Base-by-base conservation (phyloP, 2,888 invertebrate species). In the Sisyra terminalis region DNA sequence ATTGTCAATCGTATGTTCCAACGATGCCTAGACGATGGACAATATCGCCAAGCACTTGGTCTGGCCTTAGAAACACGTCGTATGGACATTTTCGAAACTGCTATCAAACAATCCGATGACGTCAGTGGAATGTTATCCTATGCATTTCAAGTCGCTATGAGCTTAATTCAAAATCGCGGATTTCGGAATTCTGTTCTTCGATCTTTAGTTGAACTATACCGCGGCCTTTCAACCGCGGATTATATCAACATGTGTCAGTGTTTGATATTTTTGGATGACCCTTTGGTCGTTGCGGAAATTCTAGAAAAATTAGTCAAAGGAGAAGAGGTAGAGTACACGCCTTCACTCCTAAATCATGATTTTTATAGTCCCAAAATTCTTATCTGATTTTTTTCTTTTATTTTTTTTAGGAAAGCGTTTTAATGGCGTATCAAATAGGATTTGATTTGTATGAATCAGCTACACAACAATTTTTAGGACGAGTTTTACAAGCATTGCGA, bases 361-460 rank as follows among this genome's bases (percentile, higher is more conserved):
- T 43, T 45, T 32, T 43, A n/a, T 38, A 43, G 8, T 34, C n/a
- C 16, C 3, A 24, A 34, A 30, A 43, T 45, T 32, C 29, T 36
- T 10, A 15, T 30, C 2, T 29, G 11, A 43, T 29, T 30, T 29
- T 36, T 39, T 43, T n/a, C 17, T 45, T 43, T 46, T n/a, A 16
- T 45, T 43, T 46, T 30, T 67, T 70, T 0, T 67, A 73, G 63
- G 83, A 87, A 48, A 80, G 78, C 48, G 82, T 85, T 45, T 66
- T 97, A 32, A 96, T 97, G 89, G 94, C 94, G 1, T 98, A 93
- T 64, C 98, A 99, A 67, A 94, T 99, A 53, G 94, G 83, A 0
- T 99, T 99, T 66, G 98, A 99, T 70, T 72, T 99, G 51, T 98
- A 98, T 58, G 98, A 99, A 61, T 94, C 93, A 34, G 98, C 97